Evolutionary conservation across 2,113 vertebrate genomes (phyloP), one percentile per base, ranked within the genome.

Genomic region (Periophthalmus modestus): DNA sequence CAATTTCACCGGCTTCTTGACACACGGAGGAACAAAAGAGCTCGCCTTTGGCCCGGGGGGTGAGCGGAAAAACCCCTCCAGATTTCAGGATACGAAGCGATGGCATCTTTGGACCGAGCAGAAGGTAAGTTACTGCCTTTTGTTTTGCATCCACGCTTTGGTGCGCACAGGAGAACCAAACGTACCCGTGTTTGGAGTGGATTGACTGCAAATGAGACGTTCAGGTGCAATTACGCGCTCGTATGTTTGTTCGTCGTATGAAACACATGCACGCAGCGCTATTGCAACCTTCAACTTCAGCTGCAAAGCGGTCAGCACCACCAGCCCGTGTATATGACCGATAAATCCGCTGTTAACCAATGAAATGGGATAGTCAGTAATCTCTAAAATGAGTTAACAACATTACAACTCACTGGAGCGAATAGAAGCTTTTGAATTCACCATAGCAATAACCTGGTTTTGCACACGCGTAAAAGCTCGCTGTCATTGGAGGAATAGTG

Each of bases 61-160:
- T 72, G 72, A 71, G 80, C 39, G 78, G n/a, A 28, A 23, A 57
- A 57, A 16, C 57, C 72, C 63, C 24, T 23, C 59, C 71, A 24
- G 82, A 65, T 74, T 75, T n/a, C 13, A 55, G 48, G 66, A 59
- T 66, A 78, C 13, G 18, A 52, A 79, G 83, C 83, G 71, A 93
- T 93, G 92, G 85, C 80, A 89, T 85, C 81, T 68, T 73, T 61
- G 81, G 84, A 91, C 80, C 86, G 77, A 87, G 89, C 89, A 62
- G 5, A 78, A 57, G 80, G 93, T 94, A 82, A 94, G 93, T 93
- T 87, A 18, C 69, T 57, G 3, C 28, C 55, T 71, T 78, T 65
- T 65, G 62, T 65, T 65, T 39, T 67, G 65, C 39, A 72, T 36
- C 68, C 55, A 36, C 33, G 74, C 68, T 76, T 73, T 74, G 47